Conservation (phyloP, 1,140 invertebrate species). For the Aleiodes sp. region DNA sequence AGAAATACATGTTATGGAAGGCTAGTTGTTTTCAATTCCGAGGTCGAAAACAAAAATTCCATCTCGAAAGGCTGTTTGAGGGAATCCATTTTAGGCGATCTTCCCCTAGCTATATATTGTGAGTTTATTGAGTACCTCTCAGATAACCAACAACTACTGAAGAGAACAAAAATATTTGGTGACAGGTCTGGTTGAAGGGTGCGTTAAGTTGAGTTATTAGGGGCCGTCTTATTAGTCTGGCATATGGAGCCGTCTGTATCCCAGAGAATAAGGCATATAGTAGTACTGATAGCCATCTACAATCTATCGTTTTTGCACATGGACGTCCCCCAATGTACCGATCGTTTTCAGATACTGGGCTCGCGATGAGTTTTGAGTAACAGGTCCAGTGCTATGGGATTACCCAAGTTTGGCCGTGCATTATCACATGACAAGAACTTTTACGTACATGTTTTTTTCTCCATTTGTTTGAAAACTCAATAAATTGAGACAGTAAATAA, state of each 20-base stretch:
- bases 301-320: background rate
- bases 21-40: no score
- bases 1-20: no score
- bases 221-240: conserved; percentile 55
- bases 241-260: conserved; percentile 62
- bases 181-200: conserved; percentile 53
- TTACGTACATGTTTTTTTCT: background rate
- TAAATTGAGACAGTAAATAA: no score
- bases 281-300: conserved; percentile 29
- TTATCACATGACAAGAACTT: background rate
- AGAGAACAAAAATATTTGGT: conserved; percentile 64
- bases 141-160: background rate
- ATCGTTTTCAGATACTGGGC: conserved; percentile 30
- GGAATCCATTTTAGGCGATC: no score
- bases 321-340: background rate
- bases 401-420: conserved; percentile 16
- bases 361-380: conserved; percentile 46
- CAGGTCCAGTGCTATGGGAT: conserved; percentile 65
- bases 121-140: background rate
- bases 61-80: no score
- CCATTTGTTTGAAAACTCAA: no score
- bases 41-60: no score
- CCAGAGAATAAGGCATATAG: conserved; percentile 49
- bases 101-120: no score
- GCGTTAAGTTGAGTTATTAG: conserved; percentile 49